Base-by-base conservation (phyloP, 1,140 invertebrate species). In the Chironomus striatipennis region DNA sequence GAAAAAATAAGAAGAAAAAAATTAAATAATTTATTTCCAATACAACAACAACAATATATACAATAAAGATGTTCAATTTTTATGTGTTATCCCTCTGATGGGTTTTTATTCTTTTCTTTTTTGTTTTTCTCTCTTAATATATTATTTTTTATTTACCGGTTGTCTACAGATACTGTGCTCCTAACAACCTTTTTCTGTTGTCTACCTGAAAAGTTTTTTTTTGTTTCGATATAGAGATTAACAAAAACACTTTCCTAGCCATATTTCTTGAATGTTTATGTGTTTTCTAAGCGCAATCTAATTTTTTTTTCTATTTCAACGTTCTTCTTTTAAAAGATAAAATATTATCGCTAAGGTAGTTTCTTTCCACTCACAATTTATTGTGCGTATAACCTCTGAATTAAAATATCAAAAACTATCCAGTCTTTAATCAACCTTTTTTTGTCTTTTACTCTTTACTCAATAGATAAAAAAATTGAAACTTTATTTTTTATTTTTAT, bases 21-120 rank as follows among this genome's bases (percentile, higher is more conserved):
- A 70, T 70, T 70, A 70, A 70, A 70, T 70, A 70, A 57, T 57
- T 15, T n/a, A n/a, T 57, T 57, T 57, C 47, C 47, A 57, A 57
- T 57, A 57, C 24, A 34, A 34, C 24, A 34, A 34, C 24, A 34
- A 34, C 24, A 34, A 34, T 57, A 57, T 57, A 12, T 57, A 10
- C 65, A 70, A 70, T 70, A 70, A 70, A 70, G 65, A 70, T 70
- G 65, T 70, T 57, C 9, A 57, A n/a, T 57, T 20, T 18, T 70
- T 70, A 18, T 21, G 20, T 70, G 65, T 70, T 70, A 70, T 70
- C 65, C 65, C 65, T 70, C 65, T 70, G 17, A 20, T 70, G 18
- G 65, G 17, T 70, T 70, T 70, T 67, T 34, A 34, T 34, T 34
- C 2, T 34, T 34, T 34, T 34, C n/a, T 34, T 34, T 47, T 57